A percentile compares a stretch with the other conserved stretches of the same genome.
These are phyloP conservation scores for Metridium senile DNA, from an alignment of 92 coral and sea anemone genomes.

Conservation along the genomic window DNA sequence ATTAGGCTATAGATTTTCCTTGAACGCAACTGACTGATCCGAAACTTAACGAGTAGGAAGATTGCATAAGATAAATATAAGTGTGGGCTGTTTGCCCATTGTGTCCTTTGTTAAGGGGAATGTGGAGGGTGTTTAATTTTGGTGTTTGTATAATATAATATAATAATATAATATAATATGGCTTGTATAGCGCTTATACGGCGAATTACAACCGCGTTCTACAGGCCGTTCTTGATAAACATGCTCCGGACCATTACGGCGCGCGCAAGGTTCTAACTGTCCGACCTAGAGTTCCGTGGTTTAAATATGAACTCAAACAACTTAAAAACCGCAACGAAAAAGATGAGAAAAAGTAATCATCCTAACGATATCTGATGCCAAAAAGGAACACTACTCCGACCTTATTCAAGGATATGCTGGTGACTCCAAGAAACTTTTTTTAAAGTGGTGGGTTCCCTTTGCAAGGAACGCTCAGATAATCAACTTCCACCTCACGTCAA, in stretches of 20 bases:
- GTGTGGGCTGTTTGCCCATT: too few relatives aligned
- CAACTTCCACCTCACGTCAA: slow-evolving; percentile 30
- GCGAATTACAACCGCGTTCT: slow-evolving; percentile 32
- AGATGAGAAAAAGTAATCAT: slow-evolving; percentile 32
- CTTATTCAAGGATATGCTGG: slow-evolving; percentile 36
- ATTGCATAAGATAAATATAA: too few relatives aligned
- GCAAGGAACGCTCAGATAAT: slow-evolving; percentile 31
- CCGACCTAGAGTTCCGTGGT: slow-evolving; percentile 55
- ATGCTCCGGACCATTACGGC: slow-evolving; percentile 53
- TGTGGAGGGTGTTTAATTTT: too few relatives aligned
- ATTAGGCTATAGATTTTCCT: not conserved
- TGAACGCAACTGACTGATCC: too few relatives aligned
- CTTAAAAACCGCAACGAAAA: slow-evolving; percentile 40
- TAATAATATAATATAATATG: too few relatives aligned
- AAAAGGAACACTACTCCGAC: slow-evolving; percentile 2
- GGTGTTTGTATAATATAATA: too few relatives aligned
- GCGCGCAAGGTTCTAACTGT: slow-evolving; percentile 23
- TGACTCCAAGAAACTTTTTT: slow-evolving; percentile 47
- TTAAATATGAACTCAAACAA: slow-evolving; percentile 28
- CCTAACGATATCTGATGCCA: slow-evolving; percentile 27
- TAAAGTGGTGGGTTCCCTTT: slow-evolving; percentile 46
- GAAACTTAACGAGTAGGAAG: too few relatives aligned
- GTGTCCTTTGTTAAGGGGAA: too few relatives aligned
- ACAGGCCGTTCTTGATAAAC: slow-evolving; percentile 49
- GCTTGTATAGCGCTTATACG: too few relatives aligned